Base-by-base conservation (phyloP, 2,888 invertebrate species). In the Aporophyla nigra region DNA sequence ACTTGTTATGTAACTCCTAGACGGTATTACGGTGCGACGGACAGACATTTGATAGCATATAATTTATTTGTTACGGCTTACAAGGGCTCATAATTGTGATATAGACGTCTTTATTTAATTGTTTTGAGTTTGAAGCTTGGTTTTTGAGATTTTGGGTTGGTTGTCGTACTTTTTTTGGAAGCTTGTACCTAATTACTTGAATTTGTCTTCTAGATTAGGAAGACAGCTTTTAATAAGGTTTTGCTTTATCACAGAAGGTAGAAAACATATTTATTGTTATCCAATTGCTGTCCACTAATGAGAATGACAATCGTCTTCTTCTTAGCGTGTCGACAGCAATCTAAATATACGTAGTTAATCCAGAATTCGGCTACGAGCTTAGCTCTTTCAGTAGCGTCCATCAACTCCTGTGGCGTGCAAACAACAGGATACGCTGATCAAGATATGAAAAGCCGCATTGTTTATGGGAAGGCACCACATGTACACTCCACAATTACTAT, bases 1-100 rank as follows among this genome's bases (percentile, higher is more conserved):
- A 85, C 88, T 62, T 24, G 74, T 86, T 87, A 70, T 76, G 67
- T 84, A 86, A 84, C 78, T 70, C 75, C 85, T 82, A 73, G 74
- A 46, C 61, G 69, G 68, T 77, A 78, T 87, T 85, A 86, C 82
- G 76, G 59, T 59, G 74, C 59, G 73, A 71, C 63, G 67, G 81
- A 68, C 76, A 76, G 71, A 71, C 75, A 70, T 75, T 85, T 86
- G 88, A 87, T 88, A 88, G 86, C 80, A 70, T 83, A 67, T 88
- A 76, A 88, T 88, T 87, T 88, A 83, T 84, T 78, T 82, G 74
- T 84, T 84, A 85, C 78, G 69, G 76, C 78, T 73, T 69, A 43
- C 75, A 81, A 79, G 76, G 81, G 75, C 79, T 65, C 71, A 82
- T 80, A 71, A 84, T 85, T 82, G 66, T 80, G 75, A 73, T 84